These are phyloP conservation scores for Rousettus madagascariensis DNA, from an alignment of 2,797 vertebrate species.

Conservation along the genomic window DNA sequence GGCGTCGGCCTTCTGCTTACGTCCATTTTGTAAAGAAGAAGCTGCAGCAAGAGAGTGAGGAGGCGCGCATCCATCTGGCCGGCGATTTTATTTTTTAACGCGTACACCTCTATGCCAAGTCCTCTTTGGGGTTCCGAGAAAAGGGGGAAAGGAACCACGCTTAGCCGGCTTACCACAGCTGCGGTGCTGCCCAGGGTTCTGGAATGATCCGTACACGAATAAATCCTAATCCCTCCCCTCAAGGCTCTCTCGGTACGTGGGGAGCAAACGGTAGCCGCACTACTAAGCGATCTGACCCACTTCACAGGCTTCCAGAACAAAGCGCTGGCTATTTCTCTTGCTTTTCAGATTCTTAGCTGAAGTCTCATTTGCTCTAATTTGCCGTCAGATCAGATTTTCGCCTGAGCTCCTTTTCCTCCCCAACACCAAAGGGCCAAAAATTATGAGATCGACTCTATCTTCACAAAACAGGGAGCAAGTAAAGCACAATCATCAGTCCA, in stretches of 20 bases:
- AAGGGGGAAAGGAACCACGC: background rate
- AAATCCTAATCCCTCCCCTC: background rate
- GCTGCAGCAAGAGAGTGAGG: background rate
- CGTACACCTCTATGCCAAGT: accelerated
- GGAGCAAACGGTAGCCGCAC: background rate
- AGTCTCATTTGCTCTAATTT: background rate
- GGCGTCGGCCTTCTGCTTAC: background rate
- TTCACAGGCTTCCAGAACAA: background rate
- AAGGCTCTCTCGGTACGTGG: background rate
- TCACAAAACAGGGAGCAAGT: background rate
- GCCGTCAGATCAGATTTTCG: background rate
- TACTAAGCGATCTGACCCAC: background rate
- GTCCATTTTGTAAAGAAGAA: background rate
- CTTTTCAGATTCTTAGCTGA: background rate
- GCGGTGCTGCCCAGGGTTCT: background rate
- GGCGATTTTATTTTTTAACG: background rate
- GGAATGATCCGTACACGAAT: background rate
- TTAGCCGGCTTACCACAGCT: background rate
- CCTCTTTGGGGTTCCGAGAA: background rate
- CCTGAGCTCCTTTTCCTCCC: background rate
- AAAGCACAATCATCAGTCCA: background rate
- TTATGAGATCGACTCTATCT: background rate
- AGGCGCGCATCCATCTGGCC: background rate
- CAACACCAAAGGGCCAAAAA: background rate
- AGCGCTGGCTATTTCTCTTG: background rate